A percentile compares a stretch with the other conserved stretches of the same genome.
Conservation (phyloP, 2,797 vertebrate species). For the Orientallactaga sibirica region DNA sequence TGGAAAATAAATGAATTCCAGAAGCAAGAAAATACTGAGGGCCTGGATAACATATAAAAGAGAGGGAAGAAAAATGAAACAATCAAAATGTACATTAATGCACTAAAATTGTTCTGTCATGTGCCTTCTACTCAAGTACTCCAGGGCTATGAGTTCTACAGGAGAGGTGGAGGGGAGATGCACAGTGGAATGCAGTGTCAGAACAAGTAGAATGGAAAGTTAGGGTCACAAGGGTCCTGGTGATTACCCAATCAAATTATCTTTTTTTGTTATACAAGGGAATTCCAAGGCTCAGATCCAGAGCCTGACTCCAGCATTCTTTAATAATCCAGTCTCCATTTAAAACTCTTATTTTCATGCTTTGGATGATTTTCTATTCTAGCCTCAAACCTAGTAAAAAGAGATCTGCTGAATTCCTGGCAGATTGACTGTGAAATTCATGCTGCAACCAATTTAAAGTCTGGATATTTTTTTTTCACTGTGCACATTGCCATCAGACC, state of each 20-base stretch:
- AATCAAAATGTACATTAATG: not conserved
- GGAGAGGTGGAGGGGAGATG: not conserved
- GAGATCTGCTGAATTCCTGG: constrained; percentile 38
- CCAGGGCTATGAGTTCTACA: not conserved
- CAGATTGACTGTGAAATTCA: constrained; percentile 69
- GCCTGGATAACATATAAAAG: not conserved
- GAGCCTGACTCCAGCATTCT: not conserved
- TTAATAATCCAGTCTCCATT: not conserved
- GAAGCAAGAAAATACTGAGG: not conserved
- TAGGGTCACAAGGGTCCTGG: not conserved
- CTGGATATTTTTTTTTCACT: constrained; percentile 63
- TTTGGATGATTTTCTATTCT: constrained; percentile 28
- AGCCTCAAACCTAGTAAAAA: constrained; percentile 40
- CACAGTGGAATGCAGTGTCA: not conserved
- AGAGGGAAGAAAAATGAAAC: not conserved
- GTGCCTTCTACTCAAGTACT: not conserved
- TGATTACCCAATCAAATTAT: not conserved
- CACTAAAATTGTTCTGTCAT: not conserved
- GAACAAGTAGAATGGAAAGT: not conserved
- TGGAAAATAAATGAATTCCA: constrained; percentile 7
- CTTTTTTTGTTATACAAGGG: not conserved
- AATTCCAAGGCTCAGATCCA: not conserved
- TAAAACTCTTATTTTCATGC: constrained; percentile 35
- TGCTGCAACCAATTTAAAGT: constrained; percentile 70
- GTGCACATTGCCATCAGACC: constrained; percentile 24